phyloP scores from a whole-genome alignment of 2,888 invertebrate species.

The Caenorhabditis panamensis region DNA sequence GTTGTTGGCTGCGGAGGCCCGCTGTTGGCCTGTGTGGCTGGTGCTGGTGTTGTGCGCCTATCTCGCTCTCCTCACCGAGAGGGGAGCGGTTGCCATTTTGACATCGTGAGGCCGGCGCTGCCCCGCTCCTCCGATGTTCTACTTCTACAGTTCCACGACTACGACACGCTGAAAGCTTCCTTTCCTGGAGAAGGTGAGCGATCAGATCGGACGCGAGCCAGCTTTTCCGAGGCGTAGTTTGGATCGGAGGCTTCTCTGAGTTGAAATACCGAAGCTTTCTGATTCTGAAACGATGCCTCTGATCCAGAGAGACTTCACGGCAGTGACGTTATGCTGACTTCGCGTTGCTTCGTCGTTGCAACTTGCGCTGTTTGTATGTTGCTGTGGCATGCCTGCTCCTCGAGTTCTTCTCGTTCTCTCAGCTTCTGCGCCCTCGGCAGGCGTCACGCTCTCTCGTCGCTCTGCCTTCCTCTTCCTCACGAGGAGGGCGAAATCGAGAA shows the following conservation, averaged over 20 bases:
- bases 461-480: conserved; percentile 4
- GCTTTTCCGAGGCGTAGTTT: neutral
- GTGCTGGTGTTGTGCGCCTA: conserved; percentile 44
- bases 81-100: conserved; percentile 25
- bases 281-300: neutral
- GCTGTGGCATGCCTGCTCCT: conserved; percentile 9
- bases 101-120: conserved; percentile 20
- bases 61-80: conserved; percentile 23
- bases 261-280: too few species aligned
- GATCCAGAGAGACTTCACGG: neutral
- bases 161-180: neutral
- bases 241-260: neutral
- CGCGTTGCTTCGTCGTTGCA: conserved; percentile 55
- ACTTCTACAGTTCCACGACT: neutral
- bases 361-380: conserved; percentile 47
- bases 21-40: conserved; percentile 39
- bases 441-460: conserved; percentile 11
- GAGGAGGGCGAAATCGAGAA: conserved; percentile 36
- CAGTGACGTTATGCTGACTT: conserved; percentile 35
- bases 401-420: neutral
- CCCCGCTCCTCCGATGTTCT: conserved; percentile 18
- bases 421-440: neutral
- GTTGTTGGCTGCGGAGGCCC: conserved; percentile 33
- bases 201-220: too few species aligned
- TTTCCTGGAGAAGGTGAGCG: conserved; percentile 1